Conservation (phyloP, 2,113 vertebrate genomes). For the Epinephelus lanceolatus region DNA sequence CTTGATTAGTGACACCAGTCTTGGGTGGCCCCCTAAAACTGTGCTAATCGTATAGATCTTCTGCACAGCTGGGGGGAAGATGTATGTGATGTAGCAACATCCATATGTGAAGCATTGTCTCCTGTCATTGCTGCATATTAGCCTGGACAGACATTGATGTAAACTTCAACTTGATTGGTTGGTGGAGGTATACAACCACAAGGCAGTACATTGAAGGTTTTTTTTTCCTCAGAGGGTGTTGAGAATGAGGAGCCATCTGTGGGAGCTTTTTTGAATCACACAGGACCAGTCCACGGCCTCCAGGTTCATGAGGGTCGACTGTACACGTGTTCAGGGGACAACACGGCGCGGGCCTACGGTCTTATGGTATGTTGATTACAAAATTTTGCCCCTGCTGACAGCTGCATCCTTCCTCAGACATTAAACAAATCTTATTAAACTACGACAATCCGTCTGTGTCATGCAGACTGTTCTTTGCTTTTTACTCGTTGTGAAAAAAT, state of each 20-base stretch:
- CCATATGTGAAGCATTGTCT: too few species aligned
- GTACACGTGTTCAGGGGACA: constrained; percentile 95
- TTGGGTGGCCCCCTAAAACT: too few species aligned
- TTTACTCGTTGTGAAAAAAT: background rate
- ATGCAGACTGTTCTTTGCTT: background rate
- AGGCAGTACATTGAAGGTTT: too few species aligned
- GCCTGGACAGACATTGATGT: too few species aligned
- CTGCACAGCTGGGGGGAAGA: too few species aligned
- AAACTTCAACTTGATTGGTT: too few species aligned
- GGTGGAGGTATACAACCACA: too few species aligned
- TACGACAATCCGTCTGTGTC: background rate
- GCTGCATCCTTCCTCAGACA: background rate
- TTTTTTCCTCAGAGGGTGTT: constrained; percentile 72
- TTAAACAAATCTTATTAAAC: too few species aligned
- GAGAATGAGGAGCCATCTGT: constrained; percentile 89
- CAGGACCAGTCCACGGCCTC: constrained; percentile 91
- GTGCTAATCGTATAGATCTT: too few species aligned
- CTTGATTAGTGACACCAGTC: too few species aligned
- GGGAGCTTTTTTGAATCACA: constrained; percentile 90
- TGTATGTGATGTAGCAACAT: too few species aligned
- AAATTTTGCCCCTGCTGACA: background rate
- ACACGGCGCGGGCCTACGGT: constrained; percentile 91
- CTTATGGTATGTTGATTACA: constrained; percentile 85
- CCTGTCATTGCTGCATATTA: too few species aligned
- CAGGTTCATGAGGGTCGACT: constrained; percentile 91